Evolutionary conservation across 2,888 invertebrate genomes (phyloP), one percentile per base, ranked within the genome.

Genomic region (Metallyticus violacea): DNA sequence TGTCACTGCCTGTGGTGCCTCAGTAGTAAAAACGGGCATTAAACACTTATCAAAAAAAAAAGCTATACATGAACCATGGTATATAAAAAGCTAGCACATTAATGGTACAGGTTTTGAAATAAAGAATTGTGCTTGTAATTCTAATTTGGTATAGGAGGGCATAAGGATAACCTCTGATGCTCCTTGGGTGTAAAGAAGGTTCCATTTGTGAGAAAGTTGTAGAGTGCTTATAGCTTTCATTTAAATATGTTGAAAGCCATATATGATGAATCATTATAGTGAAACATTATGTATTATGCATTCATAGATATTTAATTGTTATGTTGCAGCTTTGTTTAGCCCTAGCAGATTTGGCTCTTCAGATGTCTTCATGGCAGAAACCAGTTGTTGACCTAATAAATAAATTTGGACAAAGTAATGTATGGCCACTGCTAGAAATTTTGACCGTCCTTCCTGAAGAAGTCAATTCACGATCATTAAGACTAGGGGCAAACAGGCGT

Each of bases 371-470:
- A 0, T 99, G 99, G 99, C 96, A 96, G 90, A 95, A 96, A 90
- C 97, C 99, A 80, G 95, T 97, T 83, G 93, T 95, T 90, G 97
- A 98, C 91, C 92, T 99, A 88, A 95, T 99, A 77, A 95, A 95
- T 90, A 95, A 95, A 90, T 97, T 96, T 90, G 95, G 96, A 0
- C 90, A 89, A 85, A 84, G 88, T 29, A 89, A 89, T 83, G 92
- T 97, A 89, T 96, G 96, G 93, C 97, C 98, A 29, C 93, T 99
- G 87, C 91, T 99, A 89, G 98, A 99, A 94, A 95, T 99, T 89
- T 93, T 99, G 89, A 98, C 97, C 81, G 97, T 99, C 29, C 93
- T 99, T 90, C 99, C 99, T 6, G 99, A 99, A 93, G 99, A 99
- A 94, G 96, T 98, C 87, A 96, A 96, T 91, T 96, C 96, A 0